A percentile compares a stretch with the other conserved stretches of the same genome.
phyloP scores from a whole-genome alignment of 1,140 invertebrate genomes.

The Aphidius ervi region DNA sequence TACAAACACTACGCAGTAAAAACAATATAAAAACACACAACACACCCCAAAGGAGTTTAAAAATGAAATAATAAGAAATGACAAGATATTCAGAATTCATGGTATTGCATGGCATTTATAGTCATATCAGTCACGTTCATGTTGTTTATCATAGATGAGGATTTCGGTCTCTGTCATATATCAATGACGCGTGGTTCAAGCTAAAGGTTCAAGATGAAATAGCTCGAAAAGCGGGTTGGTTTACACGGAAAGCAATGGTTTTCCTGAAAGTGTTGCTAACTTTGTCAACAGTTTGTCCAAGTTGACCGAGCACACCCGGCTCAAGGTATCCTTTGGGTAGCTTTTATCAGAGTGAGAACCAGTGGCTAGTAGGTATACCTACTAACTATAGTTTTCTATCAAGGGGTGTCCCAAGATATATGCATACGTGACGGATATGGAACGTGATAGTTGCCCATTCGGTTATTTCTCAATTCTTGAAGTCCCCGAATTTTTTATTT shows the following conservation, averaged over 20 bases:
- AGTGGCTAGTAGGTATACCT: constrained; percentile 26
- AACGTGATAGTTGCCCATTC: constrained; percentile 40
- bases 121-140: constrained; percentile 49
- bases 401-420: constrained; percentile 52
- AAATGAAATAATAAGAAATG: no score
- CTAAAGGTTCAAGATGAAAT: constrained; percentile 8
- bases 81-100: no score
- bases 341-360: constrained; percentile 9
- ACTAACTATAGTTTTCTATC: constrained; percentile 26
- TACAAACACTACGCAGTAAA: no score
- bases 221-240: constrained; percentile 20
- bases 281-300: constrained; percentile 53
- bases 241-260: neutral
- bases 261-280: constrained; percentile 53
- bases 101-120: no score
- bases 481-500: no score
- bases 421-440: constrained; percentile 53
- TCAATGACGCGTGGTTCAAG: constrained; percentile 40
- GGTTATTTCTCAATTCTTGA: constrained; percentile 1
- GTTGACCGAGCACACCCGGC: constrained; percentile 55
- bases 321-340: constrained; percentile 42
- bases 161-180: constrained; percentile 38
- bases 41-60: no score
- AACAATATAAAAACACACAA: no score
- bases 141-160: constrained; percentile 37